phyloP scores from a whole-genome alignment of 2,113 vertebrate species.

The Malurus melanocephalus region DNA sequence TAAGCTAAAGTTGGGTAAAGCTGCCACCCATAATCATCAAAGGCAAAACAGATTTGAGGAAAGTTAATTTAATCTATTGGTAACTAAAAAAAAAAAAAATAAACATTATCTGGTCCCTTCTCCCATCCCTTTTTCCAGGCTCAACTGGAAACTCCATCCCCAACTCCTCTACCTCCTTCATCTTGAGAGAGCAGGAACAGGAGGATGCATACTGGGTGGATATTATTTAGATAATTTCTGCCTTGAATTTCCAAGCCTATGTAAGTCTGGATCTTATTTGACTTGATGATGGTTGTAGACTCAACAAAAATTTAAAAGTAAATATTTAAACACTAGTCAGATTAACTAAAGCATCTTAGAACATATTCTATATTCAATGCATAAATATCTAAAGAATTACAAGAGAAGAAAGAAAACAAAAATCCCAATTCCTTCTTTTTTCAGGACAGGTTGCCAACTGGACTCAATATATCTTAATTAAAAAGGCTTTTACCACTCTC shows the following conservation, averaged over 20 bases:
- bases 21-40: neutral
- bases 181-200: fast-evolving
- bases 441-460: neutral
- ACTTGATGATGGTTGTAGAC: neutral
- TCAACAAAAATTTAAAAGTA: neutral
- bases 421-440: neutral
- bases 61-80: neutral
- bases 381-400: neutral
- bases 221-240: neutral
- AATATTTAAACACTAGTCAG: neutral
- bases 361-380: neutral
- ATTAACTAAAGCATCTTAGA: neutral
- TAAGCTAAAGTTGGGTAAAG: neutral
- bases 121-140: fast-evolving
- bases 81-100: neutral
- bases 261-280: neutral
- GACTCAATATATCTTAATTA: neutral
- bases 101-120: neutral
- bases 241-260: neutral
- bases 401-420: neutral
- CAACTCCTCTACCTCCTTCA: neutral
- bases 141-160: neutral
- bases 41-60: neutral
- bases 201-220: fast-evolving
- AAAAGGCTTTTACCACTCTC: neutral